These are phyloP conservation scores for Orchestes rusci DNA, from an alignment of 2,888 invertebrate species.

Conservation along the genomic window DNA sequence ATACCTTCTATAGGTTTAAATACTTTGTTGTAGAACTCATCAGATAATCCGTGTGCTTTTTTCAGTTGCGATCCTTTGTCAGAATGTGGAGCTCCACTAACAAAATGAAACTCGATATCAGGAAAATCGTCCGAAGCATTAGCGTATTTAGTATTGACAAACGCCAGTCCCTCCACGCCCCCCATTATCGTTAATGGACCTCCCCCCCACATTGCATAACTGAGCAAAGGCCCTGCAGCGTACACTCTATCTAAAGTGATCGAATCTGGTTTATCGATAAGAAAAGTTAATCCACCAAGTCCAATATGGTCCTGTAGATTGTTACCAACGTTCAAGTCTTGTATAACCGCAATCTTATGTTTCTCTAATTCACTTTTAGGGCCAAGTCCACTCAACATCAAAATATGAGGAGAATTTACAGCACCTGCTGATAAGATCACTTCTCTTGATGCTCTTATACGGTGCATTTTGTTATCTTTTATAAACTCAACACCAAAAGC, in stretches of 20 bases:
- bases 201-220: conserved; percentile 75
- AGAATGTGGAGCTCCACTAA: conserved; percentile 79
- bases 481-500: conserved; percentile 80
- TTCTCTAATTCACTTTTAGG: conserved; percentile 64
- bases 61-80: conserved; percentile 77
- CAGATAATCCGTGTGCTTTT: conserved; percentile 70
- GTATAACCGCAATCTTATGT: conserved; percentile 69
- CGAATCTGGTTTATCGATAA: conserved; percentile 70
- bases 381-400: conserved; percentile 90
- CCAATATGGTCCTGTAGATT: conserved; percentile 89
- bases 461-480: conserved; percentile 62
- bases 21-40: conserved; percentile 65
- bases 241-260: conserved; percentile 74
- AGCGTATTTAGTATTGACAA: conserved; percentile 79
- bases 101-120: conserved; percentile 84
- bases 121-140: conserved; percentile 77
- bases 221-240: conserved; percentile 66
- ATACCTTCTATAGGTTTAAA: conserved; percentile 68
- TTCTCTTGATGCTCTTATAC: conserved; percentile 72
- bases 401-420: conserved; percentile 85
- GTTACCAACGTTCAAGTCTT: conserved; percentile 74
- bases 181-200: conserved; percentile 82
- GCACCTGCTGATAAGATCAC: conserved; percentile 88
- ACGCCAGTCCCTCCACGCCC: conserved; percentile 78
- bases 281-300: conserved; percentile 75